A percentile compares a stretch with the other conserved stretches of the same genome.
Evolutionary conservation across 37 sponge, comb jelly and placozoan genomes (phyloP).

Genomic region (Axinella damicornis): DNA sequence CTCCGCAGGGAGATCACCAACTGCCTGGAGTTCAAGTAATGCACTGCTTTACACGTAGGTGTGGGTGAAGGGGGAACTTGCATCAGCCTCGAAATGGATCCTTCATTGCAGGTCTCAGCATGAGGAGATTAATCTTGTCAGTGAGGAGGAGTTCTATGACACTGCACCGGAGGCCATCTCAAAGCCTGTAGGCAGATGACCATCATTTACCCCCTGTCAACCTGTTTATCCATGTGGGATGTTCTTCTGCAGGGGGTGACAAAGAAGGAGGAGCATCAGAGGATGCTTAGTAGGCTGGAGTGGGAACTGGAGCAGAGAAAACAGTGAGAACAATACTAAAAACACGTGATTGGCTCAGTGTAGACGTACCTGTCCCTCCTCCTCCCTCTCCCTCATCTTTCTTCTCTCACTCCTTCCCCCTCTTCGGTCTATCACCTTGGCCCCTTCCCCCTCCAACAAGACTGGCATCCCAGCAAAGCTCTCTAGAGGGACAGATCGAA

Average conservation of each 20-base stretch:
- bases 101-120: constrained; percentile 80
- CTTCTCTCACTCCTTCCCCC: no score
- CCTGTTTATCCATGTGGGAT: not conserved
- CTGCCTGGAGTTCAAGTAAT: constrained; percentile 88
- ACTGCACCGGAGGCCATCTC: constrained; percentile 53
- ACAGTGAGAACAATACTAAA: constrained; percentile 64
- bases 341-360: not conserved
- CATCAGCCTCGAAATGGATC: no score
- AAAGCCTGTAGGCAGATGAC: constrained; percentile 53
- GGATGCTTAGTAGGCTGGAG: constrained; percentile 78
- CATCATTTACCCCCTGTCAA: no score
- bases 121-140: constrained; percentile 82
- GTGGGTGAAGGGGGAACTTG: not conserved
- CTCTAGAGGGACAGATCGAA: constrained; percentile 33
- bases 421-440: not conserved
- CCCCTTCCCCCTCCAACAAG: constrained; percentile 27
- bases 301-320: constrained; percentile 88
- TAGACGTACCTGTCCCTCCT: not conserved
- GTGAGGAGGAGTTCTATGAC: constrained; percentile 74
- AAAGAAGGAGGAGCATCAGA: constrained; percentile 68
- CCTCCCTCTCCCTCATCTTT: not conserved
- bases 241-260: constrained; percentile 52
- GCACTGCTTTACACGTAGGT: not conserved
- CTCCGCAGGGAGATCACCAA: constrained; percentile 77
- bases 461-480: constrained; percentile 29